Percentiles rank a stretch among this genome's conserved stretches.
Evolutionary conservation across 2,113 vertebrate genomes (phyloP).

Genomic region (Balaenoptera acutorostrata): DNA sequence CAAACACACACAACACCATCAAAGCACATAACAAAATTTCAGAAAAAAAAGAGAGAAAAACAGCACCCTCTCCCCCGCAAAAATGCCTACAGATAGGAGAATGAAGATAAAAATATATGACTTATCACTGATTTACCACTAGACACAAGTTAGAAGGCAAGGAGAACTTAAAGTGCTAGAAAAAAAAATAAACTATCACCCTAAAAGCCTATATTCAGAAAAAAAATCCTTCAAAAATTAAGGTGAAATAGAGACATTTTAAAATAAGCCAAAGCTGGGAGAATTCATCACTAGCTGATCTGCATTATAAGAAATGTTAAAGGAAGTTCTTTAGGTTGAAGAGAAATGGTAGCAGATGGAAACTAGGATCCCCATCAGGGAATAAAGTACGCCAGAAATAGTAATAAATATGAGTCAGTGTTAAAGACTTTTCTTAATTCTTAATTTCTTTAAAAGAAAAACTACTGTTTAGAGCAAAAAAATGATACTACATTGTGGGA

Average conservation of each 20-base stretch:
- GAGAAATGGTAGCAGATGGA: background rate
- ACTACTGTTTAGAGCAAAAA: background rate
- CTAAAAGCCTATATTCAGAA: background rate
- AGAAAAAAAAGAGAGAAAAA: background rate
- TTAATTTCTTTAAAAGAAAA: slow-evolving; percentile 20
- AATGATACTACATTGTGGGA: background rate
- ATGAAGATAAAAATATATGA: background rate
- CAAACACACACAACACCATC: background rate
- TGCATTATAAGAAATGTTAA: background rate
- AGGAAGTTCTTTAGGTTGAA: background rate
- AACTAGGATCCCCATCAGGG: background rate
- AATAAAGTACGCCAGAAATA: background rate
- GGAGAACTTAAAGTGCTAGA: background rate
- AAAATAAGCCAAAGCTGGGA: background rate
- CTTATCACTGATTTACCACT: background rate
- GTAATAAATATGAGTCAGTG: background rate
- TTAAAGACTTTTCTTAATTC: background rate
- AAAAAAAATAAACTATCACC: background rate
- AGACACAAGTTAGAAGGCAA: background rate
- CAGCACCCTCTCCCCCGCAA: background rate
- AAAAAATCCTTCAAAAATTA: background rate
- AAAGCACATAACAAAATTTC: background rate
- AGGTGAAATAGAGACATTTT: background rate
- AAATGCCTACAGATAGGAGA: background rate
- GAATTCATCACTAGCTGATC: background rate